Percentiles rank a stretch among this genome's conserved stretches.
These are phyloP conservation scores for Drosophila pectinifera DNA, from an alignment of 1,140 invertebrate genomes.

Conservation along the genomic window DNA sequence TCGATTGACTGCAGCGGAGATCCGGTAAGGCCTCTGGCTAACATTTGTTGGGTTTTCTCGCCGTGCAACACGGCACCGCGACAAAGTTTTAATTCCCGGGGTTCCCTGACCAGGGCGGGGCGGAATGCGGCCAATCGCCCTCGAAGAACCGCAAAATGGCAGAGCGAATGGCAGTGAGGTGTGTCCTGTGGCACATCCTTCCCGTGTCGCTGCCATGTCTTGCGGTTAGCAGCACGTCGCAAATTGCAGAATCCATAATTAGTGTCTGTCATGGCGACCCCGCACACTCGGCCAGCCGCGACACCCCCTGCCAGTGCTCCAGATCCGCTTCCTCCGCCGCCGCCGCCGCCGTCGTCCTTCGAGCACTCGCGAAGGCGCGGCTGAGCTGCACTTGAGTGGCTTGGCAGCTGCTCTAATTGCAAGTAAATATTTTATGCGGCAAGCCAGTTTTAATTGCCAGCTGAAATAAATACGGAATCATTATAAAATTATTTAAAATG, in stretches of 20 bases:
- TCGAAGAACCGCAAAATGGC: conserved; percentile 67
- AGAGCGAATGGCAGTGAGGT: conserved; percentile 56
- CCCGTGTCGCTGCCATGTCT: conserved; percentile 48
- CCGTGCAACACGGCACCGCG: conserved; percentile 9
- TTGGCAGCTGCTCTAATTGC: conserved; percentile 74
- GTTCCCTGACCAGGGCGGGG: conserved; percentile 14
- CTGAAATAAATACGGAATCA: conserved; percentile 81
- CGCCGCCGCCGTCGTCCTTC: not conserved
- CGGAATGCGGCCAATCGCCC: conserved; percentile 22
- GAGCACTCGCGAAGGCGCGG: conserved; percentile 41
- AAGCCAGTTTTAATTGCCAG: conserved; percentile 78
- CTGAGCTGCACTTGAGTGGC: conserved; percentile 74
- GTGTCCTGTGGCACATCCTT: conserved; percentile 62
- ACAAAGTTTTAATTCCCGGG: conserved; percentile 46
- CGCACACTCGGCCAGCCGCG: conserved; percentile 11
- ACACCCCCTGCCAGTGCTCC: not conserved
- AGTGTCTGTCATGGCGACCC: conserved; percentile 76
- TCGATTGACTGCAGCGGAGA: conserved; percentile 1
- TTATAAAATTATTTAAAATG: conserved; percentile 69
- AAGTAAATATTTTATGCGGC: conserved; percentile 80
- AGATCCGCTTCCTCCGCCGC: not conserved
- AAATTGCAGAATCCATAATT: conserved; percentile 82
- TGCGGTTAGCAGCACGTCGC: conserved; percentile 75
- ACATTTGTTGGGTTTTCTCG: conserved; percentile 12
- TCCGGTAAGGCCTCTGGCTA: not conserved